A percentile compares a stretch with the other conserved stretches of the same genome.
Evolutionary conservation across 1,140 invertebrate species (phyloP).

Genomic region (Drosophila watanabei): DNA sequence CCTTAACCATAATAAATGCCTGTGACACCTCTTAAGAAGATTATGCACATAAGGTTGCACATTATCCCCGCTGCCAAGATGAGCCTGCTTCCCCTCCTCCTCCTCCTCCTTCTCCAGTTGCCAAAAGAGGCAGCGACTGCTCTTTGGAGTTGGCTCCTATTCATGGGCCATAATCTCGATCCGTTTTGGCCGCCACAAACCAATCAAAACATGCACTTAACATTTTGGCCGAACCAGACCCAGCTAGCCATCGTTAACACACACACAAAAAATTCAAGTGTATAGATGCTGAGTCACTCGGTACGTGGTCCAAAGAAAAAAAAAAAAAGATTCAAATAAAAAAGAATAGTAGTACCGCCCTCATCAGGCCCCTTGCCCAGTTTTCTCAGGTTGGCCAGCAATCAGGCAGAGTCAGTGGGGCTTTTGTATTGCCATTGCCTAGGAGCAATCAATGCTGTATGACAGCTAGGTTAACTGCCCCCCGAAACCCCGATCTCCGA

Average conservation of each 20-base stretch:
- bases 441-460: constrained; percentile 80
- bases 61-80: constrained; percentile 48
- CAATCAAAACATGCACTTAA: constrained; percentile 83
- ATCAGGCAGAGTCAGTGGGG: constrained; percentile 63
- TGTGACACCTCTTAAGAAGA: constrained; percentile 62
- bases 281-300: constrained; percentile 68
- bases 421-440: constrained; percentile 64
- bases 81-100: constrained; percentile 1
- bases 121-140: not conserved
- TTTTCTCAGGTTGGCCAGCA: constrained; percentile 32
- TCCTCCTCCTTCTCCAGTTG: not conserved
- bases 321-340: no score
- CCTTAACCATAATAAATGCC: constrained; percentile 48
- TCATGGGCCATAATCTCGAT: constrained; percentile 66
- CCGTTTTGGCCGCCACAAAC: constrained; percentile 65
- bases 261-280: constrained; percentile 21
- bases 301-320: constrained; percentile 42
- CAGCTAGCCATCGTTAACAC: constrained; percentile 61
- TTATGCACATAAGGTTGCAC: constrained; percentile 63
- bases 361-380: constrained; percentile 14
- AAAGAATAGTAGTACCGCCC: constrained; percentile 39
- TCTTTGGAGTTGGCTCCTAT: constrained; percentile 24
- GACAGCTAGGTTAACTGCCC: constrained; percentile 81
- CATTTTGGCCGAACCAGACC: constrained; percentile 59
- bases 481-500: not conserved